Base-by-base conservation (phyloP, 2,797 vertebrate species). In the Falco concolor region DNA sequence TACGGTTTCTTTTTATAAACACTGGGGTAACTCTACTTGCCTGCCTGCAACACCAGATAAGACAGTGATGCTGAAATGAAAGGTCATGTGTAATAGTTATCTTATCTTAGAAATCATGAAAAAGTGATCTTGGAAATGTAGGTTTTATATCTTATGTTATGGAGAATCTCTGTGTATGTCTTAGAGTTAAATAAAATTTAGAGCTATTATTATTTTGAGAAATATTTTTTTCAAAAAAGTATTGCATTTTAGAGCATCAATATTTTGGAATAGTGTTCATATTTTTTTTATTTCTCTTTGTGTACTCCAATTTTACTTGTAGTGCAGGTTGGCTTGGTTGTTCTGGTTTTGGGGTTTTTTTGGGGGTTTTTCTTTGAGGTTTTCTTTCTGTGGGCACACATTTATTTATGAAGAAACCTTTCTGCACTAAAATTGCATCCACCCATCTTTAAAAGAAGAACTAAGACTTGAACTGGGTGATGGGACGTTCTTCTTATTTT, bases 211-310 rank as follows among this genome's bases (percentile, higher is more conserved):
- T 61, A 8, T 38, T 79, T 67, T 52, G 21, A 76, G 12, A 3
- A n/a, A 2, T 40, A 0, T 6, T 32, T 64, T 52, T 44, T 24
- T 8, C 2, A n/a, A 68, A 67, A 28, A 24, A 42, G 40, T 24
- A 5, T 6, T 0, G 5, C 63, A 24, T 63, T 78, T 88, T 63
- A 32, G 61, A 87, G 12, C 10, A 64, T 49, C 3, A 12, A 1
- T 14, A 1, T 47, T 78, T 47, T 40, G 45, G 5, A 50, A 13
- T 12, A 19, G 2, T 15, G 7, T 52, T 67, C 2, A 5, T 45
- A 16, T 52, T 38, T 36, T 25, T 25, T 10, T 0, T 16, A 5
- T 3, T 42, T 30, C 20, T 68, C 1, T 34, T 50, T 69, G 0
- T 32, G 2, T 49, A 9, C 5, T 36, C 13, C n/a, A 5, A 42